Evolutionary conservation across 23 tunicate genomes (phyloP), one percentile per base, ranked within the genome.

Genomic region (Halocynthia roretzi): DNA sequence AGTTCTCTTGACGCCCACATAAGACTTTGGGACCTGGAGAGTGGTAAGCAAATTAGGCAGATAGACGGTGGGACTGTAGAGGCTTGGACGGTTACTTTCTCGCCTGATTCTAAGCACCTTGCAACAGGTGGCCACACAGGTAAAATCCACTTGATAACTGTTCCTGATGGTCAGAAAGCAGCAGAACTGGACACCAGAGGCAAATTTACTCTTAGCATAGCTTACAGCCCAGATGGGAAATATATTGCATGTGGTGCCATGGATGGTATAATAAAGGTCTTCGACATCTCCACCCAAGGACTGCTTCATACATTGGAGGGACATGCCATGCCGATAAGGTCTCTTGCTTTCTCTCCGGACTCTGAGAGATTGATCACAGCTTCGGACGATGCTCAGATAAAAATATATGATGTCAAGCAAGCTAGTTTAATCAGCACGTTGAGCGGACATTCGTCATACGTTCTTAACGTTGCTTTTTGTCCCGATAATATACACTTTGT

Each of bases 111-210:
- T 49, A 84, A 81, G 62, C 86, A 88, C 19, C 75, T 94, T 51
- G 99, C 99, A 6, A 94, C 99, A 56, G 99, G 99, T 8, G 99
- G 95, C 2, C 94, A 88, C 48, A 84, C 91, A 72, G 99, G 95
- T 8, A 84, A 94, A 62, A 82, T 94, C 50, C 64, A 78, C 10
- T 53, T 94, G 6, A 84, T 92, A 10, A 86, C 84, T 72, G 92
- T 86, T 57, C 87, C 91, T 53, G 98, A 92, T 72, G 98, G 98
- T 20, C 72, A 71, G n/a, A 92, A 82, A 68, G 92, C 83, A 61
- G 76, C 77, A 49, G 96, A 88, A 76, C 52, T 94, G 71, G 95
- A 94, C 63, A 88, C 99, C 6, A 78, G 95, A 66, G 99, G 99
- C 62, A 94, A 89, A 66, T 94, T 94, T 72, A 85, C 91, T 6